These are phyloP conservation scores for Sinocyclocheilus anophthalmus DNA, from an alignment of 2,113 vertebrate genomes.

Conservation along the genomic window DNA sequence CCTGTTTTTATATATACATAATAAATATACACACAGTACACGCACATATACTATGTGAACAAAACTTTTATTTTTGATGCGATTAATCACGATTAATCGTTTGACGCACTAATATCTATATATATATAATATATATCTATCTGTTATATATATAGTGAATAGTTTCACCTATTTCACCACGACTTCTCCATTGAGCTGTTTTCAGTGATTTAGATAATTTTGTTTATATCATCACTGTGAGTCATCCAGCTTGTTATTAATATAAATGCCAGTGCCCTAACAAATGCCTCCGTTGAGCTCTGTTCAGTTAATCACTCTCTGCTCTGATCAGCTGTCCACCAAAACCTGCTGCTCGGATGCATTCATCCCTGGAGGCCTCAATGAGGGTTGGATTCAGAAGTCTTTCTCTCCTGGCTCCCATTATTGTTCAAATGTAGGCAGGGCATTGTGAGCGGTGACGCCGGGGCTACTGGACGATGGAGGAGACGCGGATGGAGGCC, in stretches of 20 bases:
- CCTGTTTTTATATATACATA: too few species aligned
- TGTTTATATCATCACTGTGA: background rate
- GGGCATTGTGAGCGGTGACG: constrained; percentile 46
- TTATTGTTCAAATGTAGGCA: constrained; percentile 19
- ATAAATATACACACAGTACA: too few species aligned
- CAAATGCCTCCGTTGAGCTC: background rate
- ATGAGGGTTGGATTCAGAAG: constrained; percentile 12
- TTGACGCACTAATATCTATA: too few species aligned
- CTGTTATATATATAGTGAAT: too few species aligned
- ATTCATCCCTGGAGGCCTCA: constrained; percentile 9
- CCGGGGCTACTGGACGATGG: constrained; percentile 26
- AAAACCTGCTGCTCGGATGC: background rate
- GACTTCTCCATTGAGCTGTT: background rate
- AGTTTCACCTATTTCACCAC: too few species aligned
- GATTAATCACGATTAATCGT: too few species aligned
- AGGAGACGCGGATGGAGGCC: constrained; percentile 25
- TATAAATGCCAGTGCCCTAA: background rate
- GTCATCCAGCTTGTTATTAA: constrained; percentile 2
- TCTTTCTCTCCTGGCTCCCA: constrained; percentile 7
- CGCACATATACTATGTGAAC: too few species aligned
- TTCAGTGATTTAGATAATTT: background rate
- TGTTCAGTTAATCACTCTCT: background rate
- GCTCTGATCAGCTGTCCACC: background rate
- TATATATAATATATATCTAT: too few species aligned
- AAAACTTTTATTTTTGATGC: too few species aligned